phyloP scores from a whole-genome alignment of 2,797 vertebrate genomes.

The Melanotaenia boesemani region DNA sequence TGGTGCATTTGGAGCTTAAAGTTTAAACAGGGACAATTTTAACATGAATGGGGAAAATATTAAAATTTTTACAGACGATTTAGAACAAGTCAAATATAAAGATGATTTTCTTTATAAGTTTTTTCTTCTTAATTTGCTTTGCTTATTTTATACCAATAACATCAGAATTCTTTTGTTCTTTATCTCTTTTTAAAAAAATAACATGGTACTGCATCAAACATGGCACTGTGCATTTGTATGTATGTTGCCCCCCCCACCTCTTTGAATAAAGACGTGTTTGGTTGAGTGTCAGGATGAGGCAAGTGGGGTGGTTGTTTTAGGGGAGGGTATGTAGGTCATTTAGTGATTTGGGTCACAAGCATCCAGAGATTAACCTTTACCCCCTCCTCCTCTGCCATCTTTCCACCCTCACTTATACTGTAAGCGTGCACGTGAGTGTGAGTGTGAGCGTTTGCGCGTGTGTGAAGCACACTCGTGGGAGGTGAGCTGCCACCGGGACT shows the following conservation, averaged over 20 bases:
- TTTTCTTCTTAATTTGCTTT: background rate
- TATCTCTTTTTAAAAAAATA: too few species aligned
- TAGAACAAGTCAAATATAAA: conserved; percentile 44
- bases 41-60: conserved; percentile 19
- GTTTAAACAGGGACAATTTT: conserved; percentile 48
- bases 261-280: conserved; percentile 4
- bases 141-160: background rate
- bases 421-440: background rate
- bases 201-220: background rate
- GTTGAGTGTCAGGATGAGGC: conserved; percentile 11
- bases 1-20: conserved; percentile 10
- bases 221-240: too few species aligned
- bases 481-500: conserved; percentile 20
- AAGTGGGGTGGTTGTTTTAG: conserved; percentile 40
- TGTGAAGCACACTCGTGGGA: conserved; percentile 37
- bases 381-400: conserved; percentile 45
- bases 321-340: conserved; percentile 74
- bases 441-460: background rate
- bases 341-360: conserved; percentile 81
- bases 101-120: conserved; percentile 29
- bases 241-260: conserved; percentile 2
- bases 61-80: conserved; percentile 20
- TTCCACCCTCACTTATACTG: conserved; percentile 17
- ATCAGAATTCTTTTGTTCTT: too few species aligned
- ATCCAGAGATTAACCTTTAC: conserved; percentile 73